Percentiles rank a stretch among this genome's conserved stretches.
phyloP scores from a whole-genome alignment of 2,113 vertebrate species.

The Cairina moschata region DNA sequence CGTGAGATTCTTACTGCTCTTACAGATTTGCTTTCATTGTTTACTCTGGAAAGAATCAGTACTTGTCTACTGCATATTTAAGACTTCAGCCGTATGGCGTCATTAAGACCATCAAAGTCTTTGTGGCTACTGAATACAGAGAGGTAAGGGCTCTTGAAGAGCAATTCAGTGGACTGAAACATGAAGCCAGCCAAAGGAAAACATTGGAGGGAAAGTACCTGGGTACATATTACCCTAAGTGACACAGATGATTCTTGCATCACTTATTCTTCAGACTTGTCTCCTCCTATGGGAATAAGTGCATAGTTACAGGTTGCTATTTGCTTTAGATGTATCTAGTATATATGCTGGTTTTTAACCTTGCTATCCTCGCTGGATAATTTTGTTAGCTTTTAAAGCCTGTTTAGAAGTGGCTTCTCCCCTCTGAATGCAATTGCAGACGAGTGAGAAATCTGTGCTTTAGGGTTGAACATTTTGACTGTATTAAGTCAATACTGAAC shows the following conservation, averaged over 20 bases:
- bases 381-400: background rate
- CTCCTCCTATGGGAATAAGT: background rate
- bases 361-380: background rate
- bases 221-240: accelerated
- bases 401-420: background rate
- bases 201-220: background rate
- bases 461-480: background rate
- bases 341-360: background rate
- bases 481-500: background rate
- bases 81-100: background rate
- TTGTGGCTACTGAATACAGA: background rate
- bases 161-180: background rate
- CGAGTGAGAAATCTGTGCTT: background rate
- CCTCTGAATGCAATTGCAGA: background rate
- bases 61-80: background rate
- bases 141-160: background rate
- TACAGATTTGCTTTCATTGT: background rate
- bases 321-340: background rate
- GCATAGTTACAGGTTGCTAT: background rate
- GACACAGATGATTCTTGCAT: background rate
- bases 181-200: background rate
- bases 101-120: background rate
- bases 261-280: background rate
- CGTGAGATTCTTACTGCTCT: background rate
- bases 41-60: background rate